Conservation (phyloP, 2,797 vertebrate genomes). For the Poecilia gillii region DNA sequence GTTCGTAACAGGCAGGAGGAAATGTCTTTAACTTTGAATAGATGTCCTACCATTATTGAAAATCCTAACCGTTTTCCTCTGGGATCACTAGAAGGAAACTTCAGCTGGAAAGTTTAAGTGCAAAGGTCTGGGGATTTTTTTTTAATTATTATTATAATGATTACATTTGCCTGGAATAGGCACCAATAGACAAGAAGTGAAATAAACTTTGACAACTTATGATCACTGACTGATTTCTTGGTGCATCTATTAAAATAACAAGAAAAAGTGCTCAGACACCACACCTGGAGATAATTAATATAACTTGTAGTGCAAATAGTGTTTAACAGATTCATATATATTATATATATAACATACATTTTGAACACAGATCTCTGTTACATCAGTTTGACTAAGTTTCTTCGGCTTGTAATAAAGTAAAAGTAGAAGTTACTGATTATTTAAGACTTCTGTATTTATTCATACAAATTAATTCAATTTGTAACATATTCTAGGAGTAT, state of each 20-base stretch:
- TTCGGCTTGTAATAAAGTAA: too few species aligned
- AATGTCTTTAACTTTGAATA: conserved; percentile 32
- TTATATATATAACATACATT: too few species aligned
- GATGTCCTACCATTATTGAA: conserved; percentile 38
- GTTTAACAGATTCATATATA: neutral
- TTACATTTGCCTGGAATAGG: neutral
- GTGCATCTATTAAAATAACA: neutral
- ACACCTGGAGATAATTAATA: neutral
- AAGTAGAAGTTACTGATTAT: too few species aligned
- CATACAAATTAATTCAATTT: too few species aligned
- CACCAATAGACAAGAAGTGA: neutral
- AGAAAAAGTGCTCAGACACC: neutral
- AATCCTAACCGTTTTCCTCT: conserved; percentile 33
- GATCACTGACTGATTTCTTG: neutral
- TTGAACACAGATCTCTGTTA: too few species aligned
- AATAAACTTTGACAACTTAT: neutral
- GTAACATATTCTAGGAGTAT: too few species aligned
- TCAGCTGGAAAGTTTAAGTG: conserved; percentile 12
- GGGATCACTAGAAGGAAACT: conserved; percentile 19
- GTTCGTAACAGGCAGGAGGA: conserved; percentile 44
- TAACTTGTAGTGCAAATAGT: neutral
- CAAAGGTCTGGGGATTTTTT: neutral
- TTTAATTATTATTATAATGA: conserved; percentile 12
- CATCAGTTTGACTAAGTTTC: too few species aligned
- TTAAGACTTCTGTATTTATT: too few species aligned